phyloP scores from a whole-genome alignment of 2,113 vertebrate genomes.

The Seriola rivoliana region DNA sequence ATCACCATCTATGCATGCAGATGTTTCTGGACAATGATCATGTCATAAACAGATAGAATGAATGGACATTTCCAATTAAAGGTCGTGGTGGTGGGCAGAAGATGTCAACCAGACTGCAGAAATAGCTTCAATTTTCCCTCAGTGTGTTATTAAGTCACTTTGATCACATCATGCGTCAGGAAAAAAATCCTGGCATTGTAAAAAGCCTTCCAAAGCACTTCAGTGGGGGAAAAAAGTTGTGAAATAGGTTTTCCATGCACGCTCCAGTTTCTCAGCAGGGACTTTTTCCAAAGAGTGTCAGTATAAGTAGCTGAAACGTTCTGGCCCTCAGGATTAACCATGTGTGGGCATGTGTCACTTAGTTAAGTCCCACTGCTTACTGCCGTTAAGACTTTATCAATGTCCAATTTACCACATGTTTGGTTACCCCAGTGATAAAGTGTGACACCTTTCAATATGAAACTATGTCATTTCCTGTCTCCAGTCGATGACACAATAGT shows the following conservation, averaged over 20 bases:
- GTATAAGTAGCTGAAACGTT: constrained; percentile 42
- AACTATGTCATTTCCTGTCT: constrained; percentile 40
- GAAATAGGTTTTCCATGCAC: constrained; percentile 78
- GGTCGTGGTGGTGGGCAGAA: neutral
- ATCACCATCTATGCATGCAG: neutral
- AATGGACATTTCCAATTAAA: neutral
- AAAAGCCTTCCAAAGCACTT: constrained; percentile 58
- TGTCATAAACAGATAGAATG: neutral
- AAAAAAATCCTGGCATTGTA: constrained; percentile 57
- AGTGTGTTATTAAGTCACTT: constrained; percentile 67
- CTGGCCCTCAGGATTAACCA: constrained; percentile 27
- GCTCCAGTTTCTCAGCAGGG: constrained; percentile 62
- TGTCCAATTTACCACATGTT: constrained; percentile 59
- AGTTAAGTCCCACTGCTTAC: constrained; percentile 10
- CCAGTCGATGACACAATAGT: constrained; percentile 42
- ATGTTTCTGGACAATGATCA: neutral
- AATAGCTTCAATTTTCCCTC: constrained; percentile 43
- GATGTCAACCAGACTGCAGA: constrained; percentile 13
- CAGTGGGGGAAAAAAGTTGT: constrained; percentile 45
- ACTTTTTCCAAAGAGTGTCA: constrained; percentile 64
- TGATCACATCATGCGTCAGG: constrained; percentile 66
- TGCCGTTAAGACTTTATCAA: constrained; percentile 46
- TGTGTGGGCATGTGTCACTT: constrained; percentile 48
- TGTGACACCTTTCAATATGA: constrained; percentile 29
- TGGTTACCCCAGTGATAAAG: constrained; percentile 55